phyloP scores from a whole-genome alignment of 2,797 vertebrate species.

The Mus caroli region DNA sequence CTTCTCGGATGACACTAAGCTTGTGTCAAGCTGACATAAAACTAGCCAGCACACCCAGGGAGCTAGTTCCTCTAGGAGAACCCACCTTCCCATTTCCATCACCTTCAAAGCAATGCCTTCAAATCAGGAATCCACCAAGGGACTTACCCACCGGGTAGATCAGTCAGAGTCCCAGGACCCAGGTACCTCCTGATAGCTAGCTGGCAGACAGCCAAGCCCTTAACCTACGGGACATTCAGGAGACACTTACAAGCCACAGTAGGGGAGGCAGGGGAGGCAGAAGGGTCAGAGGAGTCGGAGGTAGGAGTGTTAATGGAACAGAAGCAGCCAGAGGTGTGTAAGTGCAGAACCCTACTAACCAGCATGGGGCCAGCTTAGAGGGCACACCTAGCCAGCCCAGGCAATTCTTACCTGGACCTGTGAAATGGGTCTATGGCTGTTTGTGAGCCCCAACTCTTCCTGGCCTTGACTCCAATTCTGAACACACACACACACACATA shows the following conservation, averaged over 20 bases:
- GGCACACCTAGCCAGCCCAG: too few species aligned
- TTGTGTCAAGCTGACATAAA: background rate
- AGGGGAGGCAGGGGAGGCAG: background rate
- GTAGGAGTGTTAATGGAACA: too few species aligned
- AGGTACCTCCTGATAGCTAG: background rate
- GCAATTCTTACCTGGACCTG: background rate
- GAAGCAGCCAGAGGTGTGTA: background rate
- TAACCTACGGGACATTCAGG: background rate
- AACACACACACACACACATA: too few species aligned
- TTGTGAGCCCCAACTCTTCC: background rate
- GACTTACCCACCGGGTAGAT: background rate
- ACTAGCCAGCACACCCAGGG: background rate
- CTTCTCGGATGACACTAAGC: background rate
- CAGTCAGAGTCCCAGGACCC: background rate
- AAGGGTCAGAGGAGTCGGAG: background rate
- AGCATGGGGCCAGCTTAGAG: background rate
- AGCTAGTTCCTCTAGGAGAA: background rate
- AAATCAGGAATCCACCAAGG: background rate
- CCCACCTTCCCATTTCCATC: background rate
- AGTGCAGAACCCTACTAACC: background rate
- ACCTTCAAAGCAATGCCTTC: background rate
- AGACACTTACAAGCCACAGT: background rate
- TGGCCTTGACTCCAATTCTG: conserved; percentile 52
- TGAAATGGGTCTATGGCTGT: background rate
- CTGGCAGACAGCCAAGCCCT: background rate